A percentile compares a stretch with the other conserved stretches of the same genome.
Evolutionary conservation across 2,113 vertebrate species (phyloP).

Genomic region (Sinocyclocheilus maitianheensis): DNA sequence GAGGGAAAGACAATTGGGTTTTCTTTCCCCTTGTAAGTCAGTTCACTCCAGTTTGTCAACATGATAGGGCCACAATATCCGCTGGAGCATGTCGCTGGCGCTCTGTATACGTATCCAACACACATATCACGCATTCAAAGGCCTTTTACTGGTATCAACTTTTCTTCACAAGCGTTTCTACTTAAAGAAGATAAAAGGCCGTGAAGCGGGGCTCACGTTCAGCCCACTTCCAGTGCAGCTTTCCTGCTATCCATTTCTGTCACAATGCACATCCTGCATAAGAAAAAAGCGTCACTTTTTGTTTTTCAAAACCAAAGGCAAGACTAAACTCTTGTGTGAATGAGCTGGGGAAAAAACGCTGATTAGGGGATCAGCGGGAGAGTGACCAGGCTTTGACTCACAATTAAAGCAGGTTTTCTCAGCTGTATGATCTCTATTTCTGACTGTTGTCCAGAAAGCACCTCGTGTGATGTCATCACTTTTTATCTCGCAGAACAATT

Average conservation of each 20-base stretch:
- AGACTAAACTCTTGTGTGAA: not conserved
- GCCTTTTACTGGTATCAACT: not conserved
- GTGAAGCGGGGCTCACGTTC: conserved; percentile 52
- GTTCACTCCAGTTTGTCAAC: conserved; percentile 44
- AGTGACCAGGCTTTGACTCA: not conserved
- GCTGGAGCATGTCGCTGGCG: not conserved
- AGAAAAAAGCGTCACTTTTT: conserved; percentile 7
- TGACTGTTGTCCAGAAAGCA: conserved; percentile 46
- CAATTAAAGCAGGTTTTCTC: too few relatives aligned
- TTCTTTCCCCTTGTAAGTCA: conserved; percentile 36
- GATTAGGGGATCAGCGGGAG: not conserved
- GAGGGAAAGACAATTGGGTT: conserved; percentile 49
- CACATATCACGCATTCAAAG: not conserved
- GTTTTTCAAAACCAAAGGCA: conserved; percentile 28
- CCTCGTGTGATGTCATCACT: conserved; percentile 73
- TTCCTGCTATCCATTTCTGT: conserved; percentile 69
- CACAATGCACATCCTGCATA: conserved; percentile 71
- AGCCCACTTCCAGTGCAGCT: conserved; percentile 67
- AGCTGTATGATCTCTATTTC: conserved; percentile 1
- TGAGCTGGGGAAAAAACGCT: not conserved
- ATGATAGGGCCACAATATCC: conserved; percentile 13
- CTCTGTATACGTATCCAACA: not conserved
- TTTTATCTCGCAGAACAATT: conserved; percentile 76
- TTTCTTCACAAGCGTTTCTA: not conserved
- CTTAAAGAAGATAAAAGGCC: not conserved